Base-by-base conservation (phyloP, 2,113 vertebrate genomes). In the Tenebrosternarchus preto region DNA sequence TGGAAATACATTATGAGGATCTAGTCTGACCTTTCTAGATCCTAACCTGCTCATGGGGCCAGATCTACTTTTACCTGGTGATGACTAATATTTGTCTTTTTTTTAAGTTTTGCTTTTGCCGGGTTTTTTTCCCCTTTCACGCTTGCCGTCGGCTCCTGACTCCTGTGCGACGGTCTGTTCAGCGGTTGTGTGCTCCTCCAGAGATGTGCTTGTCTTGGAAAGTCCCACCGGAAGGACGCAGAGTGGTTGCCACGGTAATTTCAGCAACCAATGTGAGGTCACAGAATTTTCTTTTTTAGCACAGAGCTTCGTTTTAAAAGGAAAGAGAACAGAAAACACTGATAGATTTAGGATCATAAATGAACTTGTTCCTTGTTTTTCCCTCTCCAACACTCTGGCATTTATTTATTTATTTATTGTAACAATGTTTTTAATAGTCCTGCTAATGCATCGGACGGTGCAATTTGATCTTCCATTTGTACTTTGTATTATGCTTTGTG, bases 61-160 rank as follows among this genome's bases (percentile, higher is more conserved):
- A 19, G 22, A 16, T 73, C 78, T 80, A 66, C 63, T 73, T 80
- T 66, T 80, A 73, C 78, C 55, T 97, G 88, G 97, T 97, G 84
- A 98, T 61, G 59, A 50, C 43, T 50, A 50, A 61, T 63, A 27
- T 96, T n/a, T 96, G 94, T 77, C 97, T 96, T 81, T 43, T 43
- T 43, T 43, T 43, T 50, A 12, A 12, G 5, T 50, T 50, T 98
- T 46, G 66, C 31, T 61, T 71, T 71, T 72, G 53, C 33, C 6
- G 43, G 8, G 43, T 46, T 46, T 50, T 50, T 50, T 50, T 50
- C 11, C 12, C 39, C 2, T 9, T 12, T 9, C 9, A 50, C 11
- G 43, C 43, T 50, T 50, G 9, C 11, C 43, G 33, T 36, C 6
- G 33, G 12, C 11, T 50, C 1, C 11, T 2, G 43, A 1, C 43